Evolutionary conservation across 2,113 vertebrate genomes (phyloP).

Genomic region (Mustelus asterias): DNA sequence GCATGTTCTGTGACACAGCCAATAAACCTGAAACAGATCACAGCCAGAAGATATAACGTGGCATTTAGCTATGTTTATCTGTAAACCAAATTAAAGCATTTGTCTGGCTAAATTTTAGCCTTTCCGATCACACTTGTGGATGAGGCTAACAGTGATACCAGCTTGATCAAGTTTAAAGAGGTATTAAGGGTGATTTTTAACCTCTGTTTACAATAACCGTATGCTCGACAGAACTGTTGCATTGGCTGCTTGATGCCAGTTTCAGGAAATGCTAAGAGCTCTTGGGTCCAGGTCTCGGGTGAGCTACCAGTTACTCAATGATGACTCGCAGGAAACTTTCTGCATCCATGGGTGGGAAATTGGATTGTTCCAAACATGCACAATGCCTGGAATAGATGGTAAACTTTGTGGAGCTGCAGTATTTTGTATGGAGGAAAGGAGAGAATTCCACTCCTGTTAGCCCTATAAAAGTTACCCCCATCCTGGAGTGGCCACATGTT

Average conservation of each 20-base stretch:
- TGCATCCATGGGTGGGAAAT: not conserved
- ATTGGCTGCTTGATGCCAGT: not conserved
- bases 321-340: not conserved
- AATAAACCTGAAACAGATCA: conserved; percentile 34
- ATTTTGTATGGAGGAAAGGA: not conserved
- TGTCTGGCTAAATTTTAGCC: not conserved
- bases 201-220: not conserved
- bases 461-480: not conserved
- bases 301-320: not conserved
- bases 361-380: not conserved
- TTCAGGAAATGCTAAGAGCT: not conserved
- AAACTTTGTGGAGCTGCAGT: not conserved
- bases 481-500: not conserved
- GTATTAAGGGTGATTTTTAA: not conserved
- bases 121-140: not conserved
- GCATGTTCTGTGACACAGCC: conserved; percentile 23
- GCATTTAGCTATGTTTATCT: conserved; percentile 17
- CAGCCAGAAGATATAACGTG: not conserved
- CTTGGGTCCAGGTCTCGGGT: not conserved
- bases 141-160: not conserved
- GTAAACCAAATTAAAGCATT: not conserved
- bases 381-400: not conserved
- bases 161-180: not conserved
- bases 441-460: not conserved
- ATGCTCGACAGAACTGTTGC: not conserved